Evolutionary conservation across 2,888 invertebrate genomes (phyloP), one percentile per base, ranked within the genome.

Genomic region (Drosophila merina): DNA sequence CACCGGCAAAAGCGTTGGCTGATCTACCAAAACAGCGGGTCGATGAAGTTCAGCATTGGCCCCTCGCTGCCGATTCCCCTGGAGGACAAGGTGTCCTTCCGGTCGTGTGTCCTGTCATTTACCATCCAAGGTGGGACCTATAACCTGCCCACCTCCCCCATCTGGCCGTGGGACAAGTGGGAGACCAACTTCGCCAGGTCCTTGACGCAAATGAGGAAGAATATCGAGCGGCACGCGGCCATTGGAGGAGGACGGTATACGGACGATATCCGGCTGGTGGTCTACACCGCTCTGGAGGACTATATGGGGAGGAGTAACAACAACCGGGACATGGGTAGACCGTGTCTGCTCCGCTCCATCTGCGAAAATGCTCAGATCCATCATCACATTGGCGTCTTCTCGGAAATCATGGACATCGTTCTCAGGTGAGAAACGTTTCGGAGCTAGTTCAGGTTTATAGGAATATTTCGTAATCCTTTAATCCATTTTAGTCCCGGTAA

Each of bases 81-180:
- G 38, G 89, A 71, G 28, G 91, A 91, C 70, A 87, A 75, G 26
- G 72, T 91, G 2, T 68, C 79, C 20, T 91, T 86, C 77, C 88
- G 91, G 45, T 88, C 89, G 2, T n/a, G 89, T 1, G 88, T 90
- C n/a, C 85, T 85, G 31, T 84, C 86, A 8, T 88, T 72, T 28
- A 87, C 60, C 14, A 45, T 91, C n/a, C 90, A 91, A 68, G 88
- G 89, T 1, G 88, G 90, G 2, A 79, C 79, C 44, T 90, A 89
- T 51, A 69, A 48, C 4, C 60, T 91, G 48, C 90, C 91, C 7
- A 75, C 81, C 0, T 73, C 64, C 5, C 90, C 91, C 0, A 64
- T 86, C 0, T 88, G 88, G 76, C 88, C 89, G 0, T 91, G 90
- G 90, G 88, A 91, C 33, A 90, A 88, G 69, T 91, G 90, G 90